Evolutionary conservation across 2,113 vertebrate genomes (phyloP).

Genomic region (Miniopterus natalensis): DNA sequence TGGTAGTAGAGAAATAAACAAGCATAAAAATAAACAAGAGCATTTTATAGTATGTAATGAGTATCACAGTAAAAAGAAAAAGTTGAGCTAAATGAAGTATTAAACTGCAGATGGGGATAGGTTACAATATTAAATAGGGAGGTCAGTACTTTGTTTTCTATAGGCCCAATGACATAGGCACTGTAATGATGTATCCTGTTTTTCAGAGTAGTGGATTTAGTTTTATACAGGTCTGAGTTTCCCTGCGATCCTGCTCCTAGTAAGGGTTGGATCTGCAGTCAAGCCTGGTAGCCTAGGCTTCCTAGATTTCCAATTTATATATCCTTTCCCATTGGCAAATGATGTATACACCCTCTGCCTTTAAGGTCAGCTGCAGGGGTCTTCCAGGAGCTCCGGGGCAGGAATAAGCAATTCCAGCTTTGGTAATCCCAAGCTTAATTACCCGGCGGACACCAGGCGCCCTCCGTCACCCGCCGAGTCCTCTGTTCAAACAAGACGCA

Average conservation of each 20-base stretch:
- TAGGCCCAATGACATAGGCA: background rate
- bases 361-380: conserved; percentile 7
- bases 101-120: background rate
- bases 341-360: background rate
- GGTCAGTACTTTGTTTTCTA: background rate
- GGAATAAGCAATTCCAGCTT: conserved; percentile 62
- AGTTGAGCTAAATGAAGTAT: background rate
- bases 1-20: background rate
- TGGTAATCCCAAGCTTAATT: conserved; percentile 81
- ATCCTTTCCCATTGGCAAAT: background rate
- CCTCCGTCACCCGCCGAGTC: conserved; percentile 52
- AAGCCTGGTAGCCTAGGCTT: background rate
- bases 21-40: background rate
- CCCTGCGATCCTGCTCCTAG: background rate
- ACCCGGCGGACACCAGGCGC: conserved; percentile 28
- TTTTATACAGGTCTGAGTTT: background rate
- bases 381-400: background rate
- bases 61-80: background rate
- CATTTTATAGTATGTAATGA: background rate
- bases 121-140: background rate
- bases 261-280: background rate
- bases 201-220: background rate
- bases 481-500: conserved; percentile 77
- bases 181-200: background rate
- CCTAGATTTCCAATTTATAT: background rate